A percentile compares a stretch with the other conserved stretches of the same genome.
Evolutionary conservation across 1,140 invertebrate species (phyloP).

Genomic region (Hydropsyche tenuis): DNA sequence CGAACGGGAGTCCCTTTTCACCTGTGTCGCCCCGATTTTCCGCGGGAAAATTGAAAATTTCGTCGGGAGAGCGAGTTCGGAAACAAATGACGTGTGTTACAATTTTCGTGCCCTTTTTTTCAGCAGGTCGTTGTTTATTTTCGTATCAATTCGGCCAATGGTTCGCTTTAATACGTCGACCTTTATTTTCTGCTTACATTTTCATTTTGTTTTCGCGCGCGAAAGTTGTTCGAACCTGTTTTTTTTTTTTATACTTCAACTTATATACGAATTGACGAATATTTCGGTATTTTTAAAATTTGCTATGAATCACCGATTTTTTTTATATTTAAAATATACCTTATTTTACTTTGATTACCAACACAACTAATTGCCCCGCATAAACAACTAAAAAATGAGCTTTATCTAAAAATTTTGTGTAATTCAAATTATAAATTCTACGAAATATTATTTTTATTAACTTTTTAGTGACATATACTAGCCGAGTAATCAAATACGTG

Average conservation of each 20-base stretch:
- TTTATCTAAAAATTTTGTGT: too few relatives aligned
- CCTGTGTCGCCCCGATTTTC: constrained; percentile 26
- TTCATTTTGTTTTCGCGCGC: constrained; percentile 13
- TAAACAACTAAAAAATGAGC: too few relatives aligned
- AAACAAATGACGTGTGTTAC: constrained; percentile 42
- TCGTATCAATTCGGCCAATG: constrained; percentile 37
- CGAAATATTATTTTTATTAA: too few relatives aligned
- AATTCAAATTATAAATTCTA: too few relatives aligned
- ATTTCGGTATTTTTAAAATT: too few relatives aligned
- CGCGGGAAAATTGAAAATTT: constrained; percentile 40
- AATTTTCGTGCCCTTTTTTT: constrained; percentile 23
- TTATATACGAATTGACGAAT: neutral
- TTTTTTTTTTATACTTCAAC: constrained; percentile 1
- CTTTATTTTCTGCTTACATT: constrained; percentile 25
- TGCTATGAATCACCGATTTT: too few relatives aligned
- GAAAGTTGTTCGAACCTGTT: constrained; percentile 1
- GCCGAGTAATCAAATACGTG: too few relatives aligned
- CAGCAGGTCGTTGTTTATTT: constrained; percentile 32
- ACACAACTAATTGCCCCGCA: too few relatives aligned
- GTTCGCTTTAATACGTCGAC: constrained; percentile 22
- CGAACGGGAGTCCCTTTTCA: constrained; percentile 32
- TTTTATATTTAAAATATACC: too few relatives aligned
- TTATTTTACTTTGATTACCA: too few relatives aligned
- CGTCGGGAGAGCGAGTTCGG: constrained; percentile 21
- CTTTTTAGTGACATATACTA: too few relatives aligned